Evolutionary conservation across 30 jellyfish, hydroid and myxozoan species (phyloP).

Genomic region (Rhopilema esculentum): DNA sequence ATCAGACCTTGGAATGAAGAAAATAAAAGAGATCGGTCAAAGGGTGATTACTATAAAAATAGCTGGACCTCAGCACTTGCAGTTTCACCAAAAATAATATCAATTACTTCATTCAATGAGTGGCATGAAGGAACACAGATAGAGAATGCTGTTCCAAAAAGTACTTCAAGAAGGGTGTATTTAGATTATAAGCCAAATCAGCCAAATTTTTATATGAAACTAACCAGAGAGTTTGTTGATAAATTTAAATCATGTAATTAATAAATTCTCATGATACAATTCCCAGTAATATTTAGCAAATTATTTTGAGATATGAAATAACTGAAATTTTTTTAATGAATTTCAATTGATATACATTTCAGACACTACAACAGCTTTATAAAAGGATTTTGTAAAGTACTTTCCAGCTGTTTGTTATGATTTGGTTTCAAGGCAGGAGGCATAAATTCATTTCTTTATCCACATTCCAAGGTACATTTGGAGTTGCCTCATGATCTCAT

Average conservation of each 20-base stretch:
- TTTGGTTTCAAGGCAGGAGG: too few relatives aligned
- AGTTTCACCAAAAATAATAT: constrained; percentile 62
- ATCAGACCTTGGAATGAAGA: constrained; percentile 96
- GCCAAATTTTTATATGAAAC: constrained; percentile 76
- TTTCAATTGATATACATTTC: too few relatives aligned
- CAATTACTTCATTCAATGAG: constrained; percentile 94
- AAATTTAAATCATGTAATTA: constrained; percentile 50
- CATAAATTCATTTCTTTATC: too few relatives aligned
- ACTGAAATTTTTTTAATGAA: too few relatives aligned
- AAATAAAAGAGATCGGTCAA: constrained; percentile 76
- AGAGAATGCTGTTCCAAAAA: constrained; percentile 84
- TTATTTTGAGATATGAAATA: too few relatives aligned
- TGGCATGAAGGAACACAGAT: constrained; percentile 99
- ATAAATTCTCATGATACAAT: too few relatives aligned
- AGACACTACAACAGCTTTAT: too few relatives aligned
- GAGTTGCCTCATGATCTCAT: too few relatives aligned
- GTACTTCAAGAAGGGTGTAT: constrained; percentile 31
- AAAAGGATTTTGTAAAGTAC: too few relatives aligned
- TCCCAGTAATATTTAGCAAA: too few relatives aligned
- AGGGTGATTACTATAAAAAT: constrained; percentile 80
- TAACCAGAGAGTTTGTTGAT: constrained; percentile 62
- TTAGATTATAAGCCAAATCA: constrained; percentile 72
- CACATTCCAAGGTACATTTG: too few relatives aligned
- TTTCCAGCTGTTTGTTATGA: too few relatives aligned
- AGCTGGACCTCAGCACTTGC: constrained; percentile 85